These are phyloP conservation scores for Clinocottus analis DNA, from an alignment of 2,113 vertebrate genomes.

Conservation along the genomic window DNA sequence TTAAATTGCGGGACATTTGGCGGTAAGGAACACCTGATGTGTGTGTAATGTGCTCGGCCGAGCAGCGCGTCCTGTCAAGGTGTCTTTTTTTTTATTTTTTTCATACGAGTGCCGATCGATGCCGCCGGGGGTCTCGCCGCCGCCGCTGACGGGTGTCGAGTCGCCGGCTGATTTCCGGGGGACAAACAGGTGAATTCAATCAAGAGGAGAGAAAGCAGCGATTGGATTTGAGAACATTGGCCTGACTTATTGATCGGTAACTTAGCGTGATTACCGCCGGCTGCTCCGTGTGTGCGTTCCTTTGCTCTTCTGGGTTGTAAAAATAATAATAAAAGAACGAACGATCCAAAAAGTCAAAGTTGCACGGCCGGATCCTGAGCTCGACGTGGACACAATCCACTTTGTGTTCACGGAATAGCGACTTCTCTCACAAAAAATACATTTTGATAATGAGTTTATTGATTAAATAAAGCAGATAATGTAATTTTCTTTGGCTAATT, in stretches of 20 bases:
- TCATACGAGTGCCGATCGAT: background rate
- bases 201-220: constrained; percentile 37
- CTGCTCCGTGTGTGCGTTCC: background rate
- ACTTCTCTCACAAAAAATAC: background rate
- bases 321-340: constrained; percentile 38
- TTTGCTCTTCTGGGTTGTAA: background rate
- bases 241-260: constrained; percentile 59
- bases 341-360: background rate
- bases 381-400: background rate
- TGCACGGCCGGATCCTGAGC: background rate
- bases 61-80: constrained; percentile 8
- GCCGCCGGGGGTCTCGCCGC: too few species aligned
- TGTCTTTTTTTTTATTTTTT: too few species aligned
- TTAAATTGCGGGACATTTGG: constrained; percentile 57
- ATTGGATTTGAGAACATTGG: constrained; percentile 57
- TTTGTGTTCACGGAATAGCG: background rate
- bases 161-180: constrained; percentile 8
- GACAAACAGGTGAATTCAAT: constrained; percentile 65
- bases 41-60: constrained; percentile 26
- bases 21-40: constrained; percentile 30
- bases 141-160: constrained; percentile 18
- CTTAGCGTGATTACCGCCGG: constrained; percentile 49
- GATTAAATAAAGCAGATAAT: background rate
- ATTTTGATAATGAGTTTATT: background rate
- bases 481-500: background rate